Conservation (phyloP, 2,888 invertebrate genomes). For the Gonocerus acuteangulatus region DNA sequence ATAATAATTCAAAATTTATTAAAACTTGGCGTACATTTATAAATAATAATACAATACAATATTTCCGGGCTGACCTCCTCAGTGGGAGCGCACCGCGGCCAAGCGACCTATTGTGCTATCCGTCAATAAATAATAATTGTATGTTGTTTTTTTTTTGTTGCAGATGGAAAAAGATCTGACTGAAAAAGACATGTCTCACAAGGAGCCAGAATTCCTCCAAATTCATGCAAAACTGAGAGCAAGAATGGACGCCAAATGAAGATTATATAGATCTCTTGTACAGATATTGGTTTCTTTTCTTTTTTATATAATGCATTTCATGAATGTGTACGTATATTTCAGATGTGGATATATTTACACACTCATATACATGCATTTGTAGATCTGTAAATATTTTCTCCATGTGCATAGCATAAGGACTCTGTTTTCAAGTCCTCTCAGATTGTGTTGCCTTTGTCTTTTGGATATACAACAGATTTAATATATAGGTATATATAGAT, state of each 20-base stretch:
- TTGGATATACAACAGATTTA: neutral
- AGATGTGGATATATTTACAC: too few species aligned
- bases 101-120: too few species aligned
- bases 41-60: too few species aligned
- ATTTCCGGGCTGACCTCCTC: too few species aligned
- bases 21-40: too few species aligned
- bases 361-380: too few species aligned
- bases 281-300: slow-evolving; percentile 1
- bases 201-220: slow-evolving; percentile 51
- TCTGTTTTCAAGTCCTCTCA: slow-evolving; percentile 3
- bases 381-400: slow-evolving; percentile 17
- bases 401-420: neutral
- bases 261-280: slow-evolving; percentile 12
- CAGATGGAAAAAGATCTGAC: slow-evolving; percentile 39
- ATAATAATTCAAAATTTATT: too few species aligned
- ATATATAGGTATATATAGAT: too few species aligned
- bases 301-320: too few species aligned
- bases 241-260: slow-evolving; percentile 38
- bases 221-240: slow-evolving; percentile 57
- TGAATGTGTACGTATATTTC: too few species aligned
- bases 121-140: too few species aligned
- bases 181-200: slow-evolving; percentile 35
- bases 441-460: slow-evolving; percentile 1
- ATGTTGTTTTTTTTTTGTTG: slow-evolving; percentile 32
- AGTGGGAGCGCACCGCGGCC: too few species aligned